phyloP scores from a whole-genome alignment of 1,140 invertebrate genomes.

The Tribolium castaneum region DNA sequence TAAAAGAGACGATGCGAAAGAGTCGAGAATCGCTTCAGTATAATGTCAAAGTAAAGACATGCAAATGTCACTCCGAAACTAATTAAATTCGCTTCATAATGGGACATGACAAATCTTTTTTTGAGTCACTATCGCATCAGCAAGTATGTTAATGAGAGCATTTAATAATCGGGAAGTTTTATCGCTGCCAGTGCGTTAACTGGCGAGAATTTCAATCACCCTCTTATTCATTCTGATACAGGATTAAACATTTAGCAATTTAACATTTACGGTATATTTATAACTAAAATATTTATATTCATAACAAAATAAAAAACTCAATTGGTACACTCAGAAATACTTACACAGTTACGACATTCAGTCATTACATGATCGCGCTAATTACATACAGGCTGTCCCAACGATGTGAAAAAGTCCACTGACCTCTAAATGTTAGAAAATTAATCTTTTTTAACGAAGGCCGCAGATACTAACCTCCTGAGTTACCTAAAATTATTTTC shows the following conservation, averaged over 20 bases:
- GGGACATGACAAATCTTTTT: no score
- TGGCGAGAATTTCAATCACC: no score
- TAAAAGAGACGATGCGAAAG: conserved; percentile 53
- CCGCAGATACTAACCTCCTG: no score
- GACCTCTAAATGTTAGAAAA: no score
- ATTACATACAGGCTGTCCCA: no score
- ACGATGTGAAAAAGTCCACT: no score
- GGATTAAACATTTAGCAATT: background rate
- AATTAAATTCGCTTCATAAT: background rate
- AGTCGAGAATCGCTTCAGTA: conserved; percentile 51
- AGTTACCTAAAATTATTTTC: no score
- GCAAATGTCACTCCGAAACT: background rate
- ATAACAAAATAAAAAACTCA: conserved; percentile 3
- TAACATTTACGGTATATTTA: background rate
- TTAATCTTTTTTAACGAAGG: no score
- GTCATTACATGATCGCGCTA: background rate
- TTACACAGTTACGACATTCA: background rate
- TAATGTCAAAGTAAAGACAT: conserved; percentile 15
- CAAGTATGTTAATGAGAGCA: no score
- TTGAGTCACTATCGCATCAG: no score
- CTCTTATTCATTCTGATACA: background rate
- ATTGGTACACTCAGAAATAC: background rate
- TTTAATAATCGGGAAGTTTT: no score
- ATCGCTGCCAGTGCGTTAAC: no score
- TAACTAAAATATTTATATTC: conserved; percentile 4